Conservation (phyloP, 1,140 invertebrate species). For the Palaemon carinicauda region DNA sequence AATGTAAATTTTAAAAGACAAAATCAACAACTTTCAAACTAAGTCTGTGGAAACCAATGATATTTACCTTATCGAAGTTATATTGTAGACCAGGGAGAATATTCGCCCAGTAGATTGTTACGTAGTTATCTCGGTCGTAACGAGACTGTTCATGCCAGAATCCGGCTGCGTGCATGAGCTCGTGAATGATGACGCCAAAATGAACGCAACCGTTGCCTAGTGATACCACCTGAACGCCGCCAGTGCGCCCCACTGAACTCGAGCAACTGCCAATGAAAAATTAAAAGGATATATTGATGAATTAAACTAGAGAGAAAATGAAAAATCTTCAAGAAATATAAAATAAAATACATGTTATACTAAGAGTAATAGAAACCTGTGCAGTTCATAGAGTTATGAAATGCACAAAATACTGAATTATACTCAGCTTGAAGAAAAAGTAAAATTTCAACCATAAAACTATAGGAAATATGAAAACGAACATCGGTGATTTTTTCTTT, state of each 20-base stretch:
- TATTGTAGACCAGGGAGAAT: constrained; percentile 61
- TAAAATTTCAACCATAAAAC: too few species aligned
- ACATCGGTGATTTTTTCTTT: too few species aligned
- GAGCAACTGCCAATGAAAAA: neutral
- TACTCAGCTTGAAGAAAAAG: too few species aligned
- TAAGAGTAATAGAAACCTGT: neutral
- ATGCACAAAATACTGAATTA: too few species aligned
- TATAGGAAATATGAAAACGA: too few species aligned
- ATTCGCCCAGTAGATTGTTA: constrained; percentile 39
- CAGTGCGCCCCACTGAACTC: constrained; percentile 24
- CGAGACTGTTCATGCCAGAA: constrained; percentile 89
- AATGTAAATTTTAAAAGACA: too few species aligned
- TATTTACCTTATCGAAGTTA: constrained; percentile 66
- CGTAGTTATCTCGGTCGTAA: constrained; percentile 74
- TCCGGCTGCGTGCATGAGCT: constrained; percentile 63
- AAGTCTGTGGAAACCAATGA: neutral
- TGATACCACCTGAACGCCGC: constrained; percentile 66
- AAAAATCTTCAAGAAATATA: too few species aligned
- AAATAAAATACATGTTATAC: neutral
- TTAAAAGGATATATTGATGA: neutral
- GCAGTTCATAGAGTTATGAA: neutral
- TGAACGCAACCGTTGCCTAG: constrained; percentile 75
- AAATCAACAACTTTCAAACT: too few species aligned
- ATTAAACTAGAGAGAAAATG: neutral
- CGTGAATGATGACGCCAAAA: constrained; percentile 78